These are phyloP conservation scores for Nothocercus julius DNA, from an alignment of 2,113 vertebrate genomes.

Conservation along the genomic window DNA sequence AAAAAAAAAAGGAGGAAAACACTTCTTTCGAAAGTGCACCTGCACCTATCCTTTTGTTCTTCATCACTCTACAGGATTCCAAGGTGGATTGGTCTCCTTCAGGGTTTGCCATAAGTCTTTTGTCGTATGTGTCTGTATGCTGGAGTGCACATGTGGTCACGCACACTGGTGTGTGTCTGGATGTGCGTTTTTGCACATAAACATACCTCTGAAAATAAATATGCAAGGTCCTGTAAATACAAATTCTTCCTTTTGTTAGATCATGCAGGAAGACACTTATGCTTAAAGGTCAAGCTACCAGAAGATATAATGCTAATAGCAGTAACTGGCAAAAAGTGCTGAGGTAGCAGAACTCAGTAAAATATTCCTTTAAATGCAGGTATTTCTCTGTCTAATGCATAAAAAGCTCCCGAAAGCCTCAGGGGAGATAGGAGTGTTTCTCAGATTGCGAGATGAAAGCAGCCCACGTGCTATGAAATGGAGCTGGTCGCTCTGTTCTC, in stretches of 20 bases:
- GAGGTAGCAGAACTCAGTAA: neutral
- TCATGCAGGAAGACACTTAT: neutral
- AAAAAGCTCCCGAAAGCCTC: neutral
- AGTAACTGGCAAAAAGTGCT: neutral
- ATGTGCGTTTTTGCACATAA: neutral
- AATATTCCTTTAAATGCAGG: neutral
- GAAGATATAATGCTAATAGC: neutral
- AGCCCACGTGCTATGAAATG: neutral
- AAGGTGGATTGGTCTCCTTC: neutral
- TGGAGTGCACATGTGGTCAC: neutral
- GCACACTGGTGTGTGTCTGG: neutral
- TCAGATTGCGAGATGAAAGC: neutral
- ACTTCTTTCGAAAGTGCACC: neutral
- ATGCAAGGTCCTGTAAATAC: neutral
- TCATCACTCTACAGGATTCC: neutral
- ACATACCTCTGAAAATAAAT: neutral
- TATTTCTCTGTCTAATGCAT: neutral
- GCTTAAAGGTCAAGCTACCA: neutral
- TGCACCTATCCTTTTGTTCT: neutral
- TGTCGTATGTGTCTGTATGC: neutral
- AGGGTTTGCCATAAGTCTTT: neutral
- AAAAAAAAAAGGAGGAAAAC: neutral
- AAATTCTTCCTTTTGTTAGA: neutral
- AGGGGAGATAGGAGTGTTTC: neutral
- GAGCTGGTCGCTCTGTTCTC: neutral